Base-by-base conservation (phyloP, 2,113 vertebrate genomes). In the Ovis aries region DNA sequence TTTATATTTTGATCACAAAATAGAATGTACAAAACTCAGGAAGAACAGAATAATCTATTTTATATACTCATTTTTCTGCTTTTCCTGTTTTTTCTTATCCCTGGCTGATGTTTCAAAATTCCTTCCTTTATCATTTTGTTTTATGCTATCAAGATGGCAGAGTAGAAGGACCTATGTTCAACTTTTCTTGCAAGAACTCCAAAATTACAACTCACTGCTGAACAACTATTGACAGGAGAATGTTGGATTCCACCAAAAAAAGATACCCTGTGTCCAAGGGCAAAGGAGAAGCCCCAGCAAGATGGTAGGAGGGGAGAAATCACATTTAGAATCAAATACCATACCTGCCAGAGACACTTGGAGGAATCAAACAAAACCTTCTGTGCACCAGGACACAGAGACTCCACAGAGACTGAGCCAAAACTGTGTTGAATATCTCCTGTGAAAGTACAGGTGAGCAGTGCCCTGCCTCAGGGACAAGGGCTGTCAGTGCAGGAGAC, bases 221-320 rank as follows among this genome's bases (percentile, higher is more conserved):
- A 23, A 71, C 67, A 71, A 12, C 19, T 9, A 71, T 71, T 0
- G 0, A 71, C 4, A 71, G 19, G 67, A 71, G 67, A 71, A 71
- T 71, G 10, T 40, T 23, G 19, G n/a, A 36, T 12, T 71, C 19
- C 19, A 23, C 19, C n/a, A 11, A 36, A 36, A 71, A 71, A 12
- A 36, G 9, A 36, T 71, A 71, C 64, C 5, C 19, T 0, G 0
- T 71, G 64, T 23, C n/a, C 19, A 71, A 71, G n/a, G n/a, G n/a
- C 67, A 71, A 71, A 71, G n/a, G n/a, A 71, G n/a, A 71, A 71
- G 19, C 19, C n/a, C 19, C 9, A 71, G 17, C 9, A 40, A 71
- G n/a, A 40, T 40, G n/a, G n/a, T 71, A 36, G 67, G 19, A 71
- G 67, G 19, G 19, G 67, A 1, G 5, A 36, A 71, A 71, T 40